Percentiles rank a stretch among this genome's conserved stretches.
These are phyloP conservation scores for Amblyornis subalaris DNA, from an alignment of 2,113 vertebrate species.

Conservation along the genomic window DNA sequence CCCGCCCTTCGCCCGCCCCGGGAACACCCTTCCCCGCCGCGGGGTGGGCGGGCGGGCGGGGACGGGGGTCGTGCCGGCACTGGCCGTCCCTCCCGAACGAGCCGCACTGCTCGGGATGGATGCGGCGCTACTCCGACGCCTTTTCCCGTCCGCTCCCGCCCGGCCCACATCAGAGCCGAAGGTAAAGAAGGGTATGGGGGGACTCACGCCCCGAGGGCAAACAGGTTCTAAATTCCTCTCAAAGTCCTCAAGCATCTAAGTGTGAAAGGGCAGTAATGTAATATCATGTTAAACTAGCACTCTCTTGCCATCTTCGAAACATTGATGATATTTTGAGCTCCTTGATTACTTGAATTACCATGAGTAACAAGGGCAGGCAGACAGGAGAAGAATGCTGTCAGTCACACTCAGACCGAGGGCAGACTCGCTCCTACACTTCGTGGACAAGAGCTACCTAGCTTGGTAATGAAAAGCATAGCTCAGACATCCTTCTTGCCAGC, in stretches of 20 bases:
- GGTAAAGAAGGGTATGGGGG: too few relatives aligned
- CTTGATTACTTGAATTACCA: accelerated
- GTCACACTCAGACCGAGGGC: accelerated
- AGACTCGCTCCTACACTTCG: accelerated
- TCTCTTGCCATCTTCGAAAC: background rate
- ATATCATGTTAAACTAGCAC: accelerated
- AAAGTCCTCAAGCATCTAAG: background rate
- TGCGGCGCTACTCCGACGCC: too few relatives aligned
- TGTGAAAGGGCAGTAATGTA: background rate
- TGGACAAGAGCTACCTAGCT: background rate
- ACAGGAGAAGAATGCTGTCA: accelerated
- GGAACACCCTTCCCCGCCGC: background rate
- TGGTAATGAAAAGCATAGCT: accelerated
- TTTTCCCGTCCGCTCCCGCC: background rate
- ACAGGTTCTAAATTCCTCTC: background rate
- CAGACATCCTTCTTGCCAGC: too few relatives aligned
- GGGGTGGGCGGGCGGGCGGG: background rate
- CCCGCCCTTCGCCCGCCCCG: constrained; percentile 39
- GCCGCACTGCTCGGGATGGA: accelerated
- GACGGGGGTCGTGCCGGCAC: background rate
- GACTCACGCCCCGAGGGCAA: too few relatives aligned
- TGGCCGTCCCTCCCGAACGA: background rate
- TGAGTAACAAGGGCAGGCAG: background rate
- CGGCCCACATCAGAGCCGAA: accelerated
- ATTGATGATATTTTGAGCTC: accelerated